phyloP scores from a whole-genome alignment of 2,888 invertebrate genomes.

The Limnephilus auricula region DNA sequence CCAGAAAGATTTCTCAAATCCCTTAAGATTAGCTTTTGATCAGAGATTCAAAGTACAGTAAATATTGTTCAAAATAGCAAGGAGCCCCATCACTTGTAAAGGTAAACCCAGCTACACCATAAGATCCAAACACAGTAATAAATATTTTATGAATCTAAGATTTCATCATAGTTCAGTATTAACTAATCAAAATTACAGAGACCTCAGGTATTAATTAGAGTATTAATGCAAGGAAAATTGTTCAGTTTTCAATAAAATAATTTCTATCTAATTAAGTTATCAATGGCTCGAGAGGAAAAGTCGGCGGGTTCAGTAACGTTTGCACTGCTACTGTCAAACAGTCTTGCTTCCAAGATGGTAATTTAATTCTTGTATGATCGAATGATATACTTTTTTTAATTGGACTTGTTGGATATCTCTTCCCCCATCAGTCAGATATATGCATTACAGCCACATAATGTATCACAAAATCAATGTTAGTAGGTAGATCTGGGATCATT shows the following conservation, averaged over 20 bases:
- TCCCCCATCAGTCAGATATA: background rate
- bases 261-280: background rate
- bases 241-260: background rate
- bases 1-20: background rate
- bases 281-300: background rate
- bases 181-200: background rate
- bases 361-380: too few species aligned
- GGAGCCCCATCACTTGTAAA: background rate
- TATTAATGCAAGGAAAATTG: background rate
- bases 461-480: background rate
- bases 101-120: background rate
- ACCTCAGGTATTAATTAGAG: background rate
- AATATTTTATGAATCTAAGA: background rate
- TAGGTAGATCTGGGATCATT: background rate
- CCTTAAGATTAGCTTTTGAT: background rate
- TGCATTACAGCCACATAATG: background rate
- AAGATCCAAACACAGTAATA: background rate
- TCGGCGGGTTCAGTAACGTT: background rate
- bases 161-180: background rate
- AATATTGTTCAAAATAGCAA: background rate
- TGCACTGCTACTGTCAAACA: background rate
- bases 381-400: background rate
- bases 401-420: background rate
- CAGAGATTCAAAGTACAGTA: background rate
- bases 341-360: background rate